Percentiles rank a stretch among this genome's conserved stretches.
Conservation (phyloP, 1,140 invertebrate genomes). For the Galleria mellonella region DNA sequence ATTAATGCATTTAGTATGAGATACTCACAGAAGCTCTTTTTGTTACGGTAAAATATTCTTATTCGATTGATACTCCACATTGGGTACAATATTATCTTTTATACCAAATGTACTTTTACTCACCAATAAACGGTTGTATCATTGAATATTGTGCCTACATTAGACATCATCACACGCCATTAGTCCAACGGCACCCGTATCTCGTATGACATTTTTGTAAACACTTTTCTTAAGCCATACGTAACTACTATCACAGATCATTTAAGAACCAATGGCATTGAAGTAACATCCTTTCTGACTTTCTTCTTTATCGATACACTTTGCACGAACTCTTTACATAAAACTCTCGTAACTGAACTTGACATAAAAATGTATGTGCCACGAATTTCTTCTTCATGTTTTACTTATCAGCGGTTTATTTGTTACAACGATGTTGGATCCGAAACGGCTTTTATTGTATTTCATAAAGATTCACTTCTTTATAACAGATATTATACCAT, state of each 20-base stretch:
- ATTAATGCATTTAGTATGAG: no score
- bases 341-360: slow-evolving; percentile 16
- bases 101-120: no score
- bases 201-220: slow-evolving; percentile 35
- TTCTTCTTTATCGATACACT: slow-evolving; percentile 31
- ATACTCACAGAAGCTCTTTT: no score
- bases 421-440: no score
- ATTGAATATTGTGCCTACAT: no score
- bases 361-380: slow-evolving; percentile 9
- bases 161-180: slow-evolving; percentile 33
- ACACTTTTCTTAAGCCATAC: slow-evolving; percentile 36
- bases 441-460: no score
- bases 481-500: no score
- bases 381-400: slow-evolving; percentile 3
- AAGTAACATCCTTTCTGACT: slow-evolving; percentile 43
- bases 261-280: slow-evolving; percentile 55
- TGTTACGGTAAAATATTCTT: no score
- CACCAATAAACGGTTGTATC: no score
- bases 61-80: no score
- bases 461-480: no score
- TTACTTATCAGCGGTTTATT: slow-evolving; percentile 3
- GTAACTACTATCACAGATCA: slow-evolving; percentile 50
- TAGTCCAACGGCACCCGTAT: slow-evolving; percentile 36
- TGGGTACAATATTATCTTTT: no score
- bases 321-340: slow-evolving; percentile 18